Evolutionary conservation across 2,888 invertebrate species (phyloP), one percentile per base, ranked within the genome.

Genomic region (Ennomos quercinarius): DNA sequence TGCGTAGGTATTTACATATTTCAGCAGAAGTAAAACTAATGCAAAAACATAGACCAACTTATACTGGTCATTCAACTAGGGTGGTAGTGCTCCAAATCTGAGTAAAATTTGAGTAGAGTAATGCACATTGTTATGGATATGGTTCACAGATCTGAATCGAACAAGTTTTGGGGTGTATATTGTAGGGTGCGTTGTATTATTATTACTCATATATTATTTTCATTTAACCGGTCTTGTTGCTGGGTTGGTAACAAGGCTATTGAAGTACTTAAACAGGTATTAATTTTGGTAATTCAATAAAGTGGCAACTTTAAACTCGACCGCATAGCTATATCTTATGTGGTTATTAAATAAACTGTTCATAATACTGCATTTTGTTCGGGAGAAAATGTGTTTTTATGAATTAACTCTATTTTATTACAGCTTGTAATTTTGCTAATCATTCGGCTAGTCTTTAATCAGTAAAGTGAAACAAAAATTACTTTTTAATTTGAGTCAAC

Each of bases 121-220:
- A 90, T 88, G 87, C 78, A 77, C 81, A 86, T 87, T 86, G 84
- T 85, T 83, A 84, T 86, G 79, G 79, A 84, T 85, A 83, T 80
- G 75, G 81, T 86, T 84, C 77, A 78, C 71, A 73, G 71, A 66
- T 72, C 67, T 71, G 64, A 72, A 78, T 75, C 68, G 68, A 70
- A 76, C 74, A 75, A 69, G 75, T 75, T 72, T 64, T 49, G 34
- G 34, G 27, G 48, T 27, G 34, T 42, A 13, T 42, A 17, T n/a
- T 13, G 11, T 11, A 11, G 68, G 76, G 78, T 73, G 76, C 78
- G 76, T 77, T 78, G 73, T 78, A 75, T 78, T 82, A 80, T 80
- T 78, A 77, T 74, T 78, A 73, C 71, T 76, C 68, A 61, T 68
- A 67, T 70, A 71, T 68, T 52, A 68, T 63, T 54, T 27, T 48